Base-by-base conservation (phyloP, 2,888 invertebrate genomes). In the Autographa gamma region DNA sequence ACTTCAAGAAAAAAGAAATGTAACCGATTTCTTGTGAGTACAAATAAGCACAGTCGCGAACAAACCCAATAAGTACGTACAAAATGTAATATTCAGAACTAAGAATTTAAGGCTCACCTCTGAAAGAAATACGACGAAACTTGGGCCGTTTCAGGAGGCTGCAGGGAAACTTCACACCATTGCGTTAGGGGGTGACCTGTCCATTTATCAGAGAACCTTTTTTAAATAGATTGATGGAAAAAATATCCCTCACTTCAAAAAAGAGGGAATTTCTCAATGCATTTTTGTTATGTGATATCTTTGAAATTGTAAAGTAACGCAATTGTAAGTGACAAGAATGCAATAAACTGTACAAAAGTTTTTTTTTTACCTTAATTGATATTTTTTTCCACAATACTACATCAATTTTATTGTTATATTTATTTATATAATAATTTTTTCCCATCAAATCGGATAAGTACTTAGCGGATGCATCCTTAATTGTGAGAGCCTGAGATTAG, bases 181-280 rank as follows among this genome's bases (percentile, higher is more conserved):
- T 66, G 71, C 62, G 65, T 66, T 64, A 62, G 60, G 66, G 71
- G 71, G 67, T 43, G 67, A 69, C 73, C 73, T 72, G 81, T 76
- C 77, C 82, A 82, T 82, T 82, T 82, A 84, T 82, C 84, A 82
- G 69, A 38, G 80, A 73, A 79, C 74, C 82, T 71, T 67, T 76
- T 77, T 84, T 48, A 48, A 48, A 48, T 48, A n/a, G 84, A 82
- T 84, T 65, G 82, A 84, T 84, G 74, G 71, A 56, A 63, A 77
- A 76, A 77, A 82, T 80, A 76, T 76, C n/a, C n/a, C n/a, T 81
- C 80, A 48, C n/a, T 48, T n/a, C 43, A 43, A 43, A 14, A 16
- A 5, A 16, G n/a, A n/a, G 7, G 14, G 7, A 11, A 11, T 0
- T 11, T 7, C 7, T 48, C 0, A n/a, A 48, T 14, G 16, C 5